Percentiles rank a stretch among this genome's conserved stretches.
Evolutionary conservation across 2,888 invertebrate species (phyloP).

Genomic region (Apamea crenata): DNA sequence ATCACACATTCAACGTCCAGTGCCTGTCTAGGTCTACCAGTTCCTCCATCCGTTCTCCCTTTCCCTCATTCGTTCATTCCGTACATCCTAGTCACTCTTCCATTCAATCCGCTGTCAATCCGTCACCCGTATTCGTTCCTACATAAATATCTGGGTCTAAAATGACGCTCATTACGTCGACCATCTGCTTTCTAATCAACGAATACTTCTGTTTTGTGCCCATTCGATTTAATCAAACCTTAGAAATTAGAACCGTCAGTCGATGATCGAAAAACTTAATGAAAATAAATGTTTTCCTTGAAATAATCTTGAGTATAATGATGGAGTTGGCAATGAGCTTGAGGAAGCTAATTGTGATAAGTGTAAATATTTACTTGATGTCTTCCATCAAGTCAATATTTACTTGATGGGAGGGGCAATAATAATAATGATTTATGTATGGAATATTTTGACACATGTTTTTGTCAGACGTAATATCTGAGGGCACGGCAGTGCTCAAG

Average conservation of each 20-base stretch:
- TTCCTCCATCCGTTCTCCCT: too few relatives aligned
- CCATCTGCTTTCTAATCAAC: slow-evolving; percentile 82
- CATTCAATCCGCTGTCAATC: too few relatives aligned
- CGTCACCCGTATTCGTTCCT: too few relatives aligned
- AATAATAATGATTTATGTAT: not conserved
- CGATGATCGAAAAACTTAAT: slow-evolving; percentile 65
- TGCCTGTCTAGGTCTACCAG: too few relatives aligned
- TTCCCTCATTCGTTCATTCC: too few relatives aligned
- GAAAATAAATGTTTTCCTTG: slow-evolving; percentile 63
- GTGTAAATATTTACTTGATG: slow-evolving; percentile 13
- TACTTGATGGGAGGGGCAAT: not conserved
- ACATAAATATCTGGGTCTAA: slow-evolving; percentile 66
- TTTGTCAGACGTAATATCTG: not conserved
- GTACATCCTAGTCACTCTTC: too few relatives aligned
- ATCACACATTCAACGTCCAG: too few relatives aligned
- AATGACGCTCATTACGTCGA: slow-evolving; percentile 73
- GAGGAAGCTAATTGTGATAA: not conserved
- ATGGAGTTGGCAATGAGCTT: slow-evolving; percentile 22
- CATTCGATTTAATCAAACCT: slow-evolving; percentile 68
- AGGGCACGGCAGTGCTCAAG: not conserved
- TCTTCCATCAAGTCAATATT: too few relatives aligned
- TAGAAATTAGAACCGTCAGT: slow-evolving; percentile 56
- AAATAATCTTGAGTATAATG: slow-evolving; percentile 53
- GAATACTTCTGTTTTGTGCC: slow-evolving; percentile 74
- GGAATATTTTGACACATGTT: not conserved